Evolutionary conservation across 2,888 invertebrate species (phyloP).

Genomic region (Amphipyra berbera): DNA sequence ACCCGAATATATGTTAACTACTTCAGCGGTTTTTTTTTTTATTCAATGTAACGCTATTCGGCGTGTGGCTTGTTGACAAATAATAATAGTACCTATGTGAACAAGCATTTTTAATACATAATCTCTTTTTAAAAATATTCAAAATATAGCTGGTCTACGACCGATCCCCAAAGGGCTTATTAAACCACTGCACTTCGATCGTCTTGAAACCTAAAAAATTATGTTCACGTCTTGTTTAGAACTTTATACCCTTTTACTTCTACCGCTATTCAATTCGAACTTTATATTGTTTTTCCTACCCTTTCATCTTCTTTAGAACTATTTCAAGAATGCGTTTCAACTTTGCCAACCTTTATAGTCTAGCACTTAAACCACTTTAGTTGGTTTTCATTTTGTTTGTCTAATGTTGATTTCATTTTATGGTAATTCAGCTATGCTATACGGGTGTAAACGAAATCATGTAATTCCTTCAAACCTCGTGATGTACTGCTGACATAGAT

Average conservation of each 20-base stretch:
- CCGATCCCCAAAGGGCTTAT: constrained; percentile 15
- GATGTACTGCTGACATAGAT: no score
- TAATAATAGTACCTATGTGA: constrained; percentile 25
- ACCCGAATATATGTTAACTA: constrained; percentile 1
- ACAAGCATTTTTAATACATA: constrained; percentile 16
- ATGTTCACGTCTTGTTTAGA: constrained; percentile 30
- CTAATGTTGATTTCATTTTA: no score
- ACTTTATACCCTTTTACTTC: constrained; percentile 37
- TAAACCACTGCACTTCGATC: constrained; percentile 12
- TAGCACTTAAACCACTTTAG: constrained; percentile 8
- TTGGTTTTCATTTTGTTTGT: not conserved
- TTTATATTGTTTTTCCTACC: constrained; percentile 21
- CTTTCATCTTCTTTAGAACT: constrained; percentile 22
- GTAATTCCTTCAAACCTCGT: no score
- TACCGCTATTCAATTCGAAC: constrained; percentile 16
- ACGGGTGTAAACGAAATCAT: no score
- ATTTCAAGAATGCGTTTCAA: constrained; percentile 13
- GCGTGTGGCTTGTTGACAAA: constrained; percentile 26
- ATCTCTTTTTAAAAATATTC: constrained; percentile 11
- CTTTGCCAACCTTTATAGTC: constrained; percentile 14
- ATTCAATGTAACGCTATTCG: not conserved
- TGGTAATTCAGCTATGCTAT: no score
- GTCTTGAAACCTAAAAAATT: constrained; percentile 37
- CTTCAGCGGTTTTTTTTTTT: constrained; percentile 2
- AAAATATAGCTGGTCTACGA: constrained; percentile 1